phyloP scores from a whole-genome alignment of 2,888 invertebrate genomes.

The Drosophila cognata region DNA sequence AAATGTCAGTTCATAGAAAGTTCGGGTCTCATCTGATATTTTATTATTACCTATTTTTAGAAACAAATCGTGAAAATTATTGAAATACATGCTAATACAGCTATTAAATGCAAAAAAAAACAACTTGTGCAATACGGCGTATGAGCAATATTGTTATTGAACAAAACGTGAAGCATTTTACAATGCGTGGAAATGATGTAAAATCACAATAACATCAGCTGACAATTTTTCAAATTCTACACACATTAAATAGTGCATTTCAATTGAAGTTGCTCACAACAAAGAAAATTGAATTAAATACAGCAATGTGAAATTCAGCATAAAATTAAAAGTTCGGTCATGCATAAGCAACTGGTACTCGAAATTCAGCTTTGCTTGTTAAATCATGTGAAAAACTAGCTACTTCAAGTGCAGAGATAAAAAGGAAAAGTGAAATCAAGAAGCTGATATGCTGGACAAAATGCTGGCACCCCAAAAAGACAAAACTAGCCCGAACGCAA shows the following conservation, averaged over 20 bases:
- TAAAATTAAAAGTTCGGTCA: slow-evolving; percentile 24
- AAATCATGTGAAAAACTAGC: slow-evolving; percentile 71
- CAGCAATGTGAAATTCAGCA: slow-evolving; percentile 14
- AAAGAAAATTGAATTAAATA: slow-evolving; percentile 7
- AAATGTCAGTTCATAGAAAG: background rate
- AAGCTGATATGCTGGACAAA: slow-evolving; percentile 31
- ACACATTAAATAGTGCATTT: background rate
- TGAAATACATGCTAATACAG: background rate
- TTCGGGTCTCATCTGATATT: slow-evolving; percentile 13
- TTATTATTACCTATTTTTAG: slow-evolving; percentile 28
- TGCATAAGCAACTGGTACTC: slow-evolving; percentile 41
- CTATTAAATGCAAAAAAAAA: slow-evolving; percentile 16
- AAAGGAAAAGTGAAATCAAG: slow-evolving; percentile 17
- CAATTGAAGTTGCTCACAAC: background rate
- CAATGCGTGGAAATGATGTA: slow-evolving; percentile 9
- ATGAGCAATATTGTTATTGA: slow-evolving; percentile 14
- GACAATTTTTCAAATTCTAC: background rate
- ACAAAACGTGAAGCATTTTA: background rate
- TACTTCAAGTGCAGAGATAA: slow-evolving; percentile 27
- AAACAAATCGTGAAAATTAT: slow-evolving; percentile 26
- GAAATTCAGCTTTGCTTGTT: slow-evolving; percentile 63
- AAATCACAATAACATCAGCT: slow-evolving; percentile 3
- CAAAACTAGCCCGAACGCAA: slow-evolving; percentile 29
- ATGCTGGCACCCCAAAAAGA: slow-evolving; percentile 11
- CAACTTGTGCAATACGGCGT: slow-evolving; percentile 33